Conservation (phyloP, 1,140 invertebrate genomes). For the Sycobia sp. region DNA sequence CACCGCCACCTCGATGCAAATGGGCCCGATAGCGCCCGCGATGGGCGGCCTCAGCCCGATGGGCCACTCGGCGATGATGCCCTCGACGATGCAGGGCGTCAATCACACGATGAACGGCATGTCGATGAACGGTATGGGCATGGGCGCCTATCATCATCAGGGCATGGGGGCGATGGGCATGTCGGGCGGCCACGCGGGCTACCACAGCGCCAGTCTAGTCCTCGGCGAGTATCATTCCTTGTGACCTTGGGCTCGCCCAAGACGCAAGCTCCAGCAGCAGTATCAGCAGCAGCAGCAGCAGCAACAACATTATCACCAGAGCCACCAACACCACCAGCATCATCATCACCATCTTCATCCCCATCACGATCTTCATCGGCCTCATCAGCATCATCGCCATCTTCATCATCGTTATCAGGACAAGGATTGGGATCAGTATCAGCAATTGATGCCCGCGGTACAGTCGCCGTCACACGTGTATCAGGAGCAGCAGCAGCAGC, state of each 20-base stretch:
- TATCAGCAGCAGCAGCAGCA: neutral
- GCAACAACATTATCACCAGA: neutral
- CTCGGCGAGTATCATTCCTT: constrained; percentile 60
- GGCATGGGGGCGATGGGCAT: constrained; percentile 53
- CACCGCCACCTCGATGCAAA: constrained; percentile 60
- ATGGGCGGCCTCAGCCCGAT: constrained; percentile 59
- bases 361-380: neutral
- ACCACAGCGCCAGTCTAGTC: constrained; percentile 56
- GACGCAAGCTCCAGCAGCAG: neutral
- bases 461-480: neutral
- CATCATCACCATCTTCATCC: neutral
- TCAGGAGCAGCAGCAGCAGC: neutral
- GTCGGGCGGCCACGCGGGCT: constrained; percentile 54
- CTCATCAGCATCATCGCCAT: neutral
- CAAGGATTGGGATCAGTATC: constrained; percentile 12
- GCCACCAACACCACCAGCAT: neutral
- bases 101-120: constrained; percentile 58
- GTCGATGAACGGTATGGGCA: constrained; percentile 61
- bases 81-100: constrained; percentile 57
- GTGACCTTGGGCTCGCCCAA: constrained; percentile 54
- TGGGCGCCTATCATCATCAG: constrained; percentile 55
- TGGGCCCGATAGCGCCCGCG: constrained; percentile 58
- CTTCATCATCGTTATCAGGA: neutral
- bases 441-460: neutral
- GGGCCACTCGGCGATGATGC: constrained; percentile 56